phyloP scores from a whole-genome alignment of 2,113 vertebrate genomes.

The Barbus barbus region DNA sequence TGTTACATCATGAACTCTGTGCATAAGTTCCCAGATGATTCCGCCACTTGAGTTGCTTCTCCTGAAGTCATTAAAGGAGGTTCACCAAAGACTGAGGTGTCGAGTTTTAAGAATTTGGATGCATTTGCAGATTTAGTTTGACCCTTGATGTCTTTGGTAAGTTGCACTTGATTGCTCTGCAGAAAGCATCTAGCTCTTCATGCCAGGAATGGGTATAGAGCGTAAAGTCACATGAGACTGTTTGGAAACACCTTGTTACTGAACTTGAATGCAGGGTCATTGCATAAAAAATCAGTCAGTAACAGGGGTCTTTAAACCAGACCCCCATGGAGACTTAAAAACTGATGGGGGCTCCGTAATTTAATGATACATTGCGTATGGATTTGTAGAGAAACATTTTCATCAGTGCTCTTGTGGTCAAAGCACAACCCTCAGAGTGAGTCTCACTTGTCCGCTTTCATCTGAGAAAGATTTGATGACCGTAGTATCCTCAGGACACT shows the following conservation, averaged over 20 bases:
- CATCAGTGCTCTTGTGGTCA: not conserved
- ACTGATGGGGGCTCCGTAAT: not conserved
- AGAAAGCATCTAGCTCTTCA: conserved; percentile 5
- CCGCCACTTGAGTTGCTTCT: not conserved
- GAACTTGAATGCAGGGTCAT: not conserved
- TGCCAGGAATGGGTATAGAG: conserved; percentile 20
- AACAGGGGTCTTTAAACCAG: not conserved
- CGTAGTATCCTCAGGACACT: not conserved
- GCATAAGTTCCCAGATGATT: not conserved
- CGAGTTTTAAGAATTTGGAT: conserved; percentile 33
- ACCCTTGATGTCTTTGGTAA: conserved; percentile 37
- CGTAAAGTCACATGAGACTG: conserved; percentile 25
- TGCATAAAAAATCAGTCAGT: not conserved
- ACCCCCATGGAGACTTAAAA: not conserved
- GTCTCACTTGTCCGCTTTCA: conserved; percentile 40
- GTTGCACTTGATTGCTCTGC: conserved; percentile 14
- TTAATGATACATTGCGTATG: not conserved
- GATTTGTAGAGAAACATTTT: not conserved
- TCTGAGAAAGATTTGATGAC: conserved; percentile 22
- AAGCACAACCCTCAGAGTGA: conserved; percentile 16
- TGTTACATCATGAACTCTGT: not conserved
- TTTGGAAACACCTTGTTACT: conserved; percentile 43
- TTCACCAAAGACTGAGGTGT: conserved; percentile 7
- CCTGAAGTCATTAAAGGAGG: conserved; percentile 1
- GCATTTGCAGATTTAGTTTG: conserved; percentile 43